phyloP scores from a whole-genome alignment of 2,797 vertebrate species.

The Limnodromus scolopaceus region DNA sequence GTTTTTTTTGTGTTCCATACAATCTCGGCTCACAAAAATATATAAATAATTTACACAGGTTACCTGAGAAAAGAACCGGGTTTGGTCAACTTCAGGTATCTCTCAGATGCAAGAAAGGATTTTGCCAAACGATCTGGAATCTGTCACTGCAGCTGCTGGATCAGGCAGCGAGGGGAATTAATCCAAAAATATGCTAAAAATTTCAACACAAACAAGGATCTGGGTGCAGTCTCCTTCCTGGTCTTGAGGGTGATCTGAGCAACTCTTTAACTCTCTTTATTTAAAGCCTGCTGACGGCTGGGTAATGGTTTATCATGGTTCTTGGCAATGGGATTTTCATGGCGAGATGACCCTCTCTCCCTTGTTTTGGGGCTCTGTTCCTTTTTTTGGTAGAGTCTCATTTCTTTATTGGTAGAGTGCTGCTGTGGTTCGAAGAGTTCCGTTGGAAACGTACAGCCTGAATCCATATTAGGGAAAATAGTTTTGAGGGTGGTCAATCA shows the following conservation, averaged over 20 bases:
- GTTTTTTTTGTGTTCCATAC: not conserved
- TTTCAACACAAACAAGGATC: not conserved
- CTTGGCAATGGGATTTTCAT: not conserved
- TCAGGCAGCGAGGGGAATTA: not conserved
- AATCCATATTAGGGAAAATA: not conserved
- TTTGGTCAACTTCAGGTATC: not conserved
- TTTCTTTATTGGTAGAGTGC: not conserved
- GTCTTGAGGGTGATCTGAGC: not conserved
- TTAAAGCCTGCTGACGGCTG: not conserved
- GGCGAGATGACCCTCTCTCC: not conserved
- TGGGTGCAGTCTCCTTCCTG: not conserved
- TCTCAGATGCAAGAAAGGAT: not conserved
- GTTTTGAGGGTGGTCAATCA: not conserved
- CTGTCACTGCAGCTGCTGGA: not conserved
- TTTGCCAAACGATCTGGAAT: constrained; percentile 4
- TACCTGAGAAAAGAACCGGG: not conserved
- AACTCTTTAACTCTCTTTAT: not conserved
- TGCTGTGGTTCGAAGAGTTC: not conserved
- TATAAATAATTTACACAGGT: not conserved
- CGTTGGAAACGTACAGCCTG: not conserved
- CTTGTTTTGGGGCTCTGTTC: not conserved
- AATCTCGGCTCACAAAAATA: not conserved
- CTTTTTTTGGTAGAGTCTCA: not conserved
- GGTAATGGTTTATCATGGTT: not conserved
- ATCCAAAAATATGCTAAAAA: constrained; percentile 32